Evolutionary conservation across 2,113 vertebrate species (phyloP).

Genomic region (Oryzias celebensis): DNA sequence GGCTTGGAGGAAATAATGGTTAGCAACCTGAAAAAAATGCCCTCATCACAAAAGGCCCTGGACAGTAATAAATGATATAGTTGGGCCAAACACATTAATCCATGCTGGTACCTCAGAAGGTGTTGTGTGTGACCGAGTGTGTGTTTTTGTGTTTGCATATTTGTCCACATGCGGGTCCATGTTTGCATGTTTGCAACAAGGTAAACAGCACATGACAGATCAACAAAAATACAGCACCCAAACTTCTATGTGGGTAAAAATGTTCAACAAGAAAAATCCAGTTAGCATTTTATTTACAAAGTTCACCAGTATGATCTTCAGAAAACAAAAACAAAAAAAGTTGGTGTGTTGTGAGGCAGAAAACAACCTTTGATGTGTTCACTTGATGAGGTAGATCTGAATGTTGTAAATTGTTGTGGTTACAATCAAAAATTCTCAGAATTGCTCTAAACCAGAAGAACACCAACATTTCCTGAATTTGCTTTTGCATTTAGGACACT

Average conservation of each 20-base stretch:
- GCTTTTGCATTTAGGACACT: no score
- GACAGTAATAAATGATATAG: conserved; percentile 75
- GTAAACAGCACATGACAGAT: neutral
- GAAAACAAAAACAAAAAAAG: neutral
- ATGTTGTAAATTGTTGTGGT: no score
- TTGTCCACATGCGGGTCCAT: conserved; percentile 13
- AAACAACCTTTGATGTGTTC: neutral
- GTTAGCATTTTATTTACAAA: neutral
- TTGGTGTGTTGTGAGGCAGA: no score
- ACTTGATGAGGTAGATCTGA: neutral
- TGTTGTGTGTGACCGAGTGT: conserved; percentile 10
- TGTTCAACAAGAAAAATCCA: no score
- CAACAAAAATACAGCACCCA: no score
- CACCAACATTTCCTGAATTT: no score
- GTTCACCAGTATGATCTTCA: conserved; percentile 1
- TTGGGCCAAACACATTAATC: conserved; percentile 68
- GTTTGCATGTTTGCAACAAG: neutral
- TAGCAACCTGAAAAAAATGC: conserved; percentile 76
- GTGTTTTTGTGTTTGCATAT: conserved; percentile 11
- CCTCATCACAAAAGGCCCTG: conserved; percentile 70
- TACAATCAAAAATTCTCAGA: no score
- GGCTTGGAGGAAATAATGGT: conserved; percentile 69
- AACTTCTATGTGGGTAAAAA: no score
- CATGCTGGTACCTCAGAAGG: conserved; percentile 23
- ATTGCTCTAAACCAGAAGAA: no score